Evolutionary conservation across 1,140 invertebrate species (phyloP).

Genomic region (Aphelenchoides besseyi): DNA sequence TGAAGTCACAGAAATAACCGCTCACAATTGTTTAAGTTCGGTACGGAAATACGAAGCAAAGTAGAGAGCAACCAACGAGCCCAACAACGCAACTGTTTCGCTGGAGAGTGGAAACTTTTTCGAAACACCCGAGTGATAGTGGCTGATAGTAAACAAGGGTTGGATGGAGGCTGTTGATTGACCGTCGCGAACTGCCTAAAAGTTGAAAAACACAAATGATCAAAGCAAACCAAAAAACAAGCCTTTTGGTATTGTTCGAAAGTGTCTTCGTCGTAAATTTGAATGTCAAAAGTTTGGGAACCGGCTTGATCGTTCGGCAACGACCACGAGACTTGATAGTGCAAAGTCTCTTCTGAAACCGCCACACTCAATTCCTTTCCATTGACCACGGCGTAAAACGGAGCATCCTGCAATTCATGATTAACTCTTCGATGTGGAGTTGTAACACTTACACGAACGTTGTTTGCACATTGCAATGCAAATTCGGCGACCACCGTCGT

Average conservation of each 20-base stretch:
- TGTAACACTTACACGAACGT: slow-evolving; percentile 37
- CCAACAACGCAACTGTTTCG: slow-evolving; percentile 50
- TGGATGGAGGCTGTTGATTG: slow-evolving; percentile 58
- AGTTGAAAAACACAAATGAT: slow-evolving; percentile 20
- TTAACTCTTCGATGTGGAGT: slow-evolving; percentile 4
- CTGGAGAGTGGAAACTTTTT: slow-evolving; percentile 52
- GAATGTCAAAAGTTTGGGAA: slow-evolving; percentile 55
- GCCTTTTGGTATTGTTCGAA: slow-evolving; percentile 49
- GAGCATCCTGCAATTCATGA: slow-evolving; percentile 44
- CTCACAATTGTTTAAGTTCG: slow-evolving; percentile 24
- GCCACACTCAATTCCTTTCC: slow-evolving; percentile 47
- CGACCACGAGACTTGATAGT: slow-evolving; percentile 56
- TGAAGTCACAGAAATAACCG: slow-evolving; percentile 13
- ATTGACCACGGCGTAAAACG: slow-evolving; percentile 53
- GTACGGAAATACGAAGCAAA: slow-evolving; percentile 30
- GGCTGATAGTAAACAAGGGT: slow-evolving; percentile 63
- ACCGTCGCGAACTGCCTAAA: slow-evolving; percentile 64
- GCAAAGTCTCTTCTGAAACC: slow-evolving; percentile 56
- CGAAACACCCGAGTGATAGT: slow-evolving; percentile 61
- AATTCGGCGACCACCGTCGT: slow-evolving; percentile 66
- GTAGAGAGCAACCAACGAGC: slow-evolving; percentile 46
- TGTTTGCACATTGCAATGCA: slow-evolving; percentile 58
- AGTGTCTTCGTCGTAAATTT: slow-evolving; percentile 58
- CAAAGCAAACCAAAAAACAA: slow-evolving; percentile 49
- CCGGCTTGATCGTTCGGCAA: slow-evolving; percentile 44